Percentiles rank a stretch among this genome's conserved stretches.
phyloP scores from a whole-genome alignment of 2,113 vertebrate genomes.

The Otocyon megalotis region DNA sequence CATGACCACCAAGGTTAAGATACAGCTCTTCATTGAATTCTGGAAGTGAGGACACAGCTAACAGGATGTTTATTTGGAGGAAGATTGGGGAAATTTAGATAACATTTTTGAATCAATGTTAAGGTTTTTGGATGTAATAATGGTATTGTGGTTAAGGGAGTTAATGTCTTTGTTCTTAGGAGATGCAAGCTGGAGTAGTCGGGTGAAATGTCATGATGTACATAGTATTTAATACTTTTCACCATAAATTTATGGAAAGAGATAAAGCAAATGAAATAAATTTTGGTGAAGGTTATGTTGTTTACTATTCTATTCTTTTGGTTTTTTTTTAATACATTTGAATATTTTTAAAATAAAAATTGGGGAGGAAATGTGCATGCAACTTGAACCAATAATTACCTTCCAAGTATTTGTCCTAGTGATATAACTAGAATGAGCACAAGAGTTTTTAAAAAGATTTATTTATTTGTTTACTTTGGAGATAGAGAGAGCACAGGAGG shows the following conservation, averaged over 20 bases:
- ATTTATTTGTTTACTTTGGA: not conserved
- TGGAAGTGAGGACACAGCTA: not conserved
- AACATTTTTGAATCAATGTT: not conserved
- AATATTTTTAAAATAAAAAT: constrained; percentile 39
- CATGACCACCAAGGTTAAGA: not conserved
- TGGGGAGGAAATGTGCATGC: not conserved
- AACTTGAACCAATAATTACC: not conserved
- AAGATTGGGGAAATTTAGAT: not conserved
- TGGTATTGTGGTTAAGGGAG: not conserved
- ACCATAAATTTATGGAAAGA: not conserved
- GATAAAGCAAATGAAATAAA: not conserved
- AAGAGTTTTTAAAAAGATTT: not conserved
- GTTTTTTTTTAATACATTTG: not conserved
- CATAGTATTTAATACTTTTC: not conserved
- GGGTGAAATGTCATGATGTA: not conserved
- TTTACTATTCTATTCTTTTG: not conserved
- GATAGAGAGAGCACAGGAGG: not conserved
- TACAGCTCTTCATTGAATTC: not conserved
- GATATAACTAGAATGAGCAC: not conserved
- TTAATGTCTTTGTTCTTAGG: not conserved
- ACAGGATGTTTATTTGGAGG: not conserved
- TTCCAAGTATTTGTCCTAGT: not conserved
- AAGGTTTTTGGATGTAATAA: not conserved
- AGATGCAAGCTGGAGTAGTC: not conserved
- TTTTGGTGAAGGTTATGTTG: not conserved